phyloP scores from a whole-genome alignment of 2,888 invertebrate species.

The Himalopsyche kuldschensis region DNA sequence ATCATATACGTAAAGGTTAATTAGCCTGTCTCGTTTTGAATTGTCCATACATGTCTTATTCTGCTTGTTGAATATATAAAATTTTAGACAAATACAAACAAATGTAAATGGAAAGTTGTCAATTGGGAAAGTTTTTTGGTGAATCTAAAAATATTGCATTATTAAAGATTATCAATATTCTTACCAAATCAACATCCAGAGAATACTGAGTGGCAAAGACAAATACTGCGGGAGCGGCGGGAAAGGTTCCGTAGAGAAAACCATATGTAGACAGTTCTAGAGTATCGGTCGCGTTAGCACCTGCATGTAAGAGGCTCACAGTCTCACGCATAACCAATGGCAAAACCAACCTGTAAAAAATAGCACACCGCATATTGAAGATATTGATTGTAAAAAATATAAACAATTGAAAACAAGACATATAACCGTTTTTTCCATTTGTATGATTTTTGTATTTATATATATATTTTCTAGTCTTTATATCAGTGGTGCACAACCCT shows the following conservation, averaged over 20 bases:
- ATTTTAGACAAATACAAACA: too few relatives aligned
- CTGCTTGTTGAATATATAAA: too few relatives aligned
- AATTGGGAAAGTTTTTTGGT: too few relatives aligned
- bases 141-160: too few relatives aligned
- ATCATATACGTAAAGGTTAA: background rate
- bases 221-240: slow-evolving; percentile 94
- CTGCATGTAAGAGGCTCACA: slow-evolving; percentile 73
- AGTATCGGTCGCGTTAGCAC: slow-evolving; percentile 72
- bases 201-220: slow-evolving; percentile 89
- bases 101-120: too few relatives aligned
- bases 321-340: slow-evolving; percentile 87
- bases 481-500: too few relatives aligned
- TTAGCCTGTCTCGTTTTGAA: too few relatives aligned
- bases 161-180: slow-evolving; percentile 39
- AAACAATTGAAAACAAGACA: too few relatives aligned
- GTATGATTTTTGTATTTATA: too few relatives aligned
- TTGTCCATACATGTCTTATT: too few relatives aligned
- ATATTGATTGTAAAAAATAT: background rate
- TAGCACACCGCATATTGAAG: background rate
- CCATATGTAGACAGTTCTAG: slow-evolving; percentile 87
- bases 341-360: slow-evolving; percentile 66
- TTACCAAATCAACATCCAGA: slow-evolving; percentile 82
- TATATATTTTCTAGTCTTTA: too few relatives aligned
- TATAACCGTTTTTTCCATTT: too few relatives aligned
- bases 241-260: slow-evolving; percentile 94